Evolutionary conservation across 2,888 invertebrate genomes (phyloP), one percentile per base, ranked within the genome.

Genomic region (Trichopria drosophilae): DNA sequence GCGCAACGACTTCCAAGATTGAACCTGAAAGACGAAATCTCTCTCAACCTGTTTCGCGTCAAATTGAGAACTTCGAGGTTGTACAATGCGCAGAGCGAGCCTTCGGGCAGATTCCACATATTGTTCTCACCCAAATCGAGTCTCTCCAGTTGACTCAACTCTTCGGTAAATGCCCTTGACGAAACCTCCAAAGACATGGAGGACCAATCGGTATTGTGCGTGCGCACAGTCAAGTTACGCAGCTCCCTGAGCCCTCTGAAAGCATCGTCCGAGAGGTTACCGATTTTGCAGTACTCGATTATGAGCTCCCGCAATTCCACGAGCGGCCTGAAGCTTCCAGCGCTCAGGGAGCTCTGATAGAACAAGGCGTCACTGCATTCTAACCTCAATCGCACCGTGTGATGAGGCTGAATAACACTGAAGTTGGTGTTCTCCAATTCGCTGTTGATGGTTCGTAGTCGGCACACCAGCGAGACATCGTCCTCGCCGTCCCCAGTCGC

Each of bases 141-240:
- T 62, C 85, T 80, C 72, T 88, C 87, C 54, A 90, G 77, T 59
- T 86, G 82, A 58, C 83, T 82, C 13, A 89, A 81, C 65, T 88
- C 88, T 64, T 86, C 83, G 54, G 84, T 83, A 72, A 89, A 88
- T 28, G 87, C 87, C 43, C 86, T 84, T 12, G 83, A 81, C 29
- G 87, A 85, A 55, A 90, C 82, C 71, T 89, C 87, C 55, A 90
- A 79, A 44, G 87, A 84, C 84, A 89, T 87, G 42, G 88, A 84
- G 29, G 88, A 86, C 87, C 89, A 89, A 71, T 89, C 88, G 31
- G 87, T 88, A 76, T 90, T 90, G 77, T 90, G 88, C 41, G 90
- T 90, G 65, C 87, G 82, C 58, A 92, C 83, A 34, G 90, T 90
- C 51, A 92, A 79, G 72, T 89, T 88, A 60, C 87, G 80, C 55